Conservation (phyloP, 2,113 vertebrate species). For the Alectura lathami region DNA sequence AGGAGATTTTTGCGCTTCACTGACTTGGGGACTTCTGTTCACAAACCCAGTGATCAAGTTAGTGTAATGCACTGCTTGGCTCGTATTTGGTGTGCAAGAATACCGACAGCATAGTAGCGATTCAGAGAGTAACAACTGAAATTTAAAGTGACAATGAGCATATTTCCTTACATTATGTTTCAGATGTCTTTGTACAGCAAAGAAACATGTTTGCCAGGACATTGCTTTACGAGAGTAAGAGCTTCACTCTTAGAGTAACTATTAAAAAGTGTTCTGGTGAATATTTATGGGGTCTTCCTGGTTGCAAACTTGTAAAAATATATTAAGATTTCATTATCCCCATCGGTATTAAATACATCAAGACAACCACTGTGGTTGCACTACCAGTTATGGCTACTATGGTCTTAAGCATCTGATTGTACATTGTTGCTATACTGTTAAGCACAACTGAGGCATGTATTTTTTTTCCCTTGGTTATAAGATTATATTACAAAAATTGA, state of each 20-base stretch:
- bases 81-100: conserved; percentile 75
- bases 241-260: conserved; percentile 1
- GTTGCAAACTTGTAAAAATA: conserved; percentile 50
- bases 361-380: background rate
- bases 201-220: conserved; percentile 44
- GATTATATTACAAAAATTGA: conserved; percentile 56
- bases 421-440: conserved; percentile 25
- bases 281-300: conserved; percentile 42
- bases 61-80: conserved; percentile 75
- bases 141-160: conserved; percentile 75
- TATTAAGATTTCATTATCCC: conserved; percentile 37
- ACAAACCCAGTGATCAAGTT: conserved; percentile 57
- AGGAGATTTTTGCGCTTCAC: background rate
- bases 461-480: conserved; percentile 53
- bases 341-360: background rate
- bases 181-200: conserved; percentile 50
- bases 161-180: conserved; percentile 51
- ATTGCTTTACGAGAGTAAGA: conserved; percentile 13
- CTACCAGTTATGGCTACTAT: conserved; percentile 45
- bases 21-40: conserved; percentile 21
- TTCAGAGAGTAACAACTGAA: conserved; percentile 40
- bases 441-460: conserved; percentile 43
- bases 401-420: conserved; percentile 41
- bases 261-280: conserved; percentile 53
- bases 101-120: conserved; percentile 69